Evolutionary conservation across 2,888 invertebrate species (phyloP).

Genomic region (Melieria omissa): DNA sequence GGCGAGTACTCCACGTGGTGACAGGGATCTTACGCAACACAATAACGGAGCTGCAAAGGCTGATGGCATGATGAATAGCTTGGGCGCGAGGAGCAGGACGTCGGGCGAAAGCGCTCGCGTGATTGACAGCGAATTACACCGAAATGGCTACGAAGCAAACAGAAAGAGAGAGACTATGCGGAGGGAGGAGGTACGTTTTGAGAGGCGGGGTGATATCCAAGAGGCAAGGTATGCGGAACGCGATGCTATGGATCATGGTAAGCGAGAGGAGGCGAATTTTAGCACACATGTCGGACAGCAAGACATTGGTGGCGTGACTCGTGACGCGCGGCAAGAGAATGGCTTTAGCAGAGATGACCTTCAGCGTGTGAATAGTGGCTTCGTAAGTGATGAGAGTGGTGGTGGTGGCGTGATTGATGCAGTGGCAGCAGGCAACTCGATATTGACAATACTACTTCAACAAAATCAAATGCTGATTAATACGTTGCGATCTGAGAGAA

Average conservation of each 20-base stretch:
- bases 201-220: too few relatives aligned
- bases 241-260: too few relatives aligned
- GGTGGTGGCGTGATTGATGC: not conserved
- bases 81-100: conserved; percentile 2
- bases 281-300: too few relatives aligned
- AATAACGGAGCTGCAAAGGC: not conserved
- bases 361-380: not conserved
- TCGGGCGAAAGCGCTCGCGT: not conserved
- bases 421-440: conserved; percentile 19
- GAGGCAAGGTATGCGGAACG: too few relatives aligned
- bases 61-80: not conserved
- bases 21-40: not conserved
- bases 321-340: not conserved
- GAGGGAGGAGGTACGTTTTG: too few relatives aligned
- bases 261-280: too few relatives aligned
- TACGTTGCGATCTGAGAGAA: conserved; percentile 27
- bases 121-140: not conserved
- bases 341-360: not conserved
- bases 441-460: conserved; percentile 7
- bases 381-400: not conserved
- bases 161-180: not conserved
- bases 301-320: too few relatives aligned
- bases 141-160: not conserved
- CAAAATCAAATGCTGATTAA: conserved; percentile 19
- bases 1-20: not conserved